Evolutionary conservation across 2,113 vertebrate species (phyloP), one percentile per base, ranked within the genome.

Genomic region (Ginglymostoma cirratum): DNA sequence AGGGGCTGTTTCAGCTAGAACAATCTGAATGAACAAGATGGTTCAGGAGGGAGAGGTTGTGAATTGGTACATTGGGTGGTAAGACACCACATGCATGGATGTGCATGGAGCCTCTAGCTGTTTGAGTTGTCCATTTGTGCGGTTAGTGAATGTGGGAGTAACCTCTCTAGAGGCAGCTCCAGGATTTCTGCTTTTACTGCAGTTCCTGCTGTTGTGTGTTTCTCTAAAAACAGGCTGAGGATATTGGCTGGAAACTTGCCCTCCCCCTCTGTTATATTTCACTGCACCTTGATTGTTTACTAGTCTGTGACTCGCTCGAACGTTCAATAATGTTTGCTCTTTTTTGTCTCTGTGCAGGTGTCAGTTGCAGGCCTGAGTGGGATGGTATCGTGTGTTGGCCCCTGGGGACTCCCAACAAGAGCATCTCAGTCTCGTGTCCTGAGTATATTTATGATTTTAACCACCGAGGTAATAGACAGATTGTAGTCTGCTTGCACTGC

Each of bases 321-420:
- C 55, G 45, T 52, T 48, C 12, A 4, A 27, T 52, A 23, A 3
- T 21, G n/a, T 6, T 45, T 86, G 21, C 15, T 86, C 10, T 42
- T 65, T 96, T 52, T 96, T 96, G 95, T 96, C 83, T 34, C 72
- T 96, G 96, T 83, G 48, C 97, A 99, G 98, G 98, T 4, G 96
- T 96, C 38, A 97, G 97, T 95, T 99, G 99, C 96, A 89, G 96
- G 94, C 98, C 98, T 0, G 98, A 99, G 96, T 99, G 99, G 99
- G 99, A 99, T 0, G 98, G 98, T 55, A 98, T 99, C 94, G 98
- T 98, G 97, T 99, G 99, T 96, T 99, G 99, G 99, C 98, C 98
- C 0, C 96, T 96, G 96, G 98, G 98, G 96, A 96, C 96, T 93
- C 97, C 98, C 0, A 96, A 97, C 96, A 97, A 98, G 97, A 97